These are phyloP conservation scores for Vimba vimba DNA, from an alignment of 2,113 vertebrate species.

Conservation along the genomic window DNA sequence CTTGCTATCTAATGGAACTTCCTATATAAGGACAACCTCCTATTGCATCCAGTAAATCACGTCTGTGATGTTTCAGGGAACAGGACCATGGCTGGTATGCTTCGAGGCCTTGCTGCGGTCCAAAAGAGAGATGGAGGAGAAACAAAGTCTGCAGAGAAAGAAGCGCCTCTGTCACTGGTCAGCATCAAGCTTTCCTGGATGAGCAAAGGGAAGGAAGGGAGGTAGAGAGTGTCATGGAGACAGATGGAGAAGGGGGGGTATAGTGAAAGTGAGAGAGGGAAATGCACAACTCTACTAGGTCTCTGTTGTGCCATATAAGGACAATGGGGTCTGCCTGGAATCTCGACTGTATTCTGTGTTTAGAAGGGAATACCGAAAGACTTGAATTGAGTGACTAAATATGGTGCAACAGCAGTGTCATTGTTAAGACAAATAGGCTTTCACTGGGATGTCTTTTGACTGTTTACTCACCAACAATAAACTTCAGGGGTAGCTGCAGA, in stretches of 20 bases:
- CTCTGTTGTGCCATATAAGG: conserved; percentile 81
- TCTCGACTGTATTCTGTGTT: conserved; percentile 79
- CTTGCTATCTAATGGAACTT: conserved; percentile 71
- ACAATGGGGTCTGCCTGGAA: conserved; percentile 75
- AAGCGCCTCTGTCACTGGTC: conserved; percentile 52
- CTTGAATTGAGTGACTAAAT: conserved; percentile 89
- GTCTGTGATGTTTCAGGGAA: conserved; percentile 59
- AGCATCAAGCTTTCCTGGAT: conserved; percentile 39
- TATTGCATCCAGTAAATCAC: conserved; percentile 75
- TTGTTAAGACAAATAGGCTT: conserved; percentile 71
- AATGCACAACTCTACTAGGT: conserved; percentile 28
- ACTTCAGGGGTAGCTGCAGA: neutral
- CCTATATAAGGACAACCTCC: conserved; percentile 81
- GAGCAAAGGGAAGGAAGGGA: conserved; percentile 24
- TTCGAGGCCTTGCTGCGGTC: conserved; percentile 24
- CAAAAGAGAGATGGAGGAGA: conserved; percentile 34
- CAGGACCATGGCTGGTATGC: conserved; percentile 58
- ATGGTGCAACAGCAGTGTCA: conserved; percentile 84
- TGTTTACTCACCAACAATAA: conserved; percentile 62
- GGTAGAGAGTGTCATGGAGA: conserved; percentile 17
- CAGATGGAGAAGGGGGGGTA: neutral
- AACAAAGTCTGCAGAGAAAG: conserved; percentile 27
- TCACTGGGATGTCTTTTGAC: conserved; percentile 53
- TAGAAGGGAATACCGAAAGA: conserved; percentile 78
- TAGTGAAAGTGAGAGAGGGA: conserved; percentile 7